These are phyloP conservation scores for Syngnathus scovelli DNA, from an alignment of 2,113 vertebrate genomes.

Conservation along the genomic window DNA sequence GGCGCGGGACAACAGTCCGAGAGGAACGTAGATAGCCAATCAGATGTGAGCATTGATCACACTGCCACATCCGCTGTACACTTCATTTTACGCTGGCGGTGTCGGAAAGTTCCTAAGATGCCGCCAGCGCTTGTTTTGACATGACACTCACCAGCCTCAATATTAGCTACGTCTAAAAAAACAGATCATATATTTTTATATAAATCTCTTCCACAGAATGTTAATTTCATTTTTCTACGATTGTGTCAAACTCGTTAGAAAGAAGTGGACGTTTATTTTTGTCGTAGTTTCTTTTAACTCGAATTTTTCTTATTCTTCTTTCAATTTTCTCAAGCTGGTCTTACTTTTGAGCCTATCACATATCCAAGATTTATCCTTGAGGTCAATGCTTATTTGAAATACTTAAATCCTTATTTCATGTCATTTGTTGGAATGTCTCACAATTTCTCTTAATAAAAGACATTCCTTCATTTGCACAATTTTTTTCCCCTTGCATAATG, in stretches of 20 bases:
- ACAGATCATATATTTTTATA: no score
- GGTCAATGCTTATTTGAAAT: no score
- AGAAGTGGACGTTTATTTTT: background rate
- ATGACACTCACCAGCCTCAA: background rate
- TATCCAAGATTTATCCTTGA: background rate
- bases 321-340: background rate
- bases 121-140: background rate
- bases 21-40: constrained; percentile 19
- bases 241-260: background rate
- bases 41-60: constrained; percentile 53
- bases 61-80: background rate
- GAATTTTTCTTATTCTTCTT: background rate
- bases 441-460: constrained; percentile 49
- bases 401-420: no score
- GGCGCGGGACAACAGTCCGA: background rate
- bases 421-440: constrained; percentile 1
- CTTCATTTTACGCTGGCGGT: background rate
- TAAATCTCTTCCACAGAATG: no score
- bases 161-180: background rate
- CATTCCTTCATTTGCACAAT: constrained; percentile 23
- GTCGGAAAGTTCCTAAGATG: background rate
- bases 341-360: background rate
- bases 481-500: background rate
- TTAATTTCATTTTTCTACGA: background rate
- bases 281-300: background rate